phyloP scores from a whole-genome alignment of 2,888 invertebrate genomes.

The Notodonta dromedarius region DNA sequence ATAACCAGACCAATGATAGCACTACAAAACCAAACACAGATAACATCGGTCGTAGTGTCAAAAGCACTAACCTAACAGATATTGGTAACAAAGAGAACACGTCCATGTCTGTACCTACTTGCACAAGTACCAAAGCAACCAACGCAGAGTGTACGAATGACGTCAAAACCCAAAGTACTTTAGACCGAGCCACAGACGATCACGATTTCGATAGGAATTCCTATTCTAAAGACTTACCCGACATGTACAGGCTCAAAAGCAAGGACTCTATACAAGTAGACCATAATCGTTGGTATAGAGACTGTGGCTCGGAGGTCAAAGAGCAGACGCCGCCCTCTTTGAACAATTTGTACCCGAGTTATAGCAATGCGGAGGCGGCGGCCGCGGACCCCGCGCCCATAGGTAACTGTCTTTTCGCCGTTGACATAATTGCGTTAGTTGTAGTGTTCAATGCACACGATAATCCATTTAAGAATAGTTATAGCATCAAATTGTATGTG shows the following conservation, averaged over 20 bases:
- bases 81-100: not conserved
- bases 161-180: not conserved
- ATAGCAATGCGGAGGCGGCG: not conserved
- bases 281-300: not conserved
- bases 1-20: not conserved
- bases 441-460: too few relatives aligned
- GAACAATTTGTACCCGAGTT: not conserved
- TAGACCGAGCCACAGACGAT: not conserved
- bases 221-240: not conserved
- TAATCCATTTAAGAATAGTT: too few relatives aligned
- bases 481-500: too few relatives aligned
- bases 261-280: not conserved
- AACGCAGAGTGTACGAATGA: not conserved
- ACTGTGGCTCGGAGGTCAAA: not conserved
- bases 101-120: not conserved
- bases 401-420: not conserved
- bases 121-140: not conserved
- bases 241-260: not conserved
- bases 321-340: not conserved
- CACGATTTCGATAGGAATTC: not conserved
- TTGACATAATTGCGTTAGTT: too few relatives aligned
- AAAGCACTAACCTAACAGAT: not conserved
- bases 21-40: not conserved
- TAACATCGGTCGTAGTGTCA: not conserved
- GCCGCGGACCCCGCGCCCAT: not conserved